Percentiles rank a stretch among this genome's conserved stretches.
Conservation (phyloP, 2,113 vertebrate species). For the Ia io region DNA sequence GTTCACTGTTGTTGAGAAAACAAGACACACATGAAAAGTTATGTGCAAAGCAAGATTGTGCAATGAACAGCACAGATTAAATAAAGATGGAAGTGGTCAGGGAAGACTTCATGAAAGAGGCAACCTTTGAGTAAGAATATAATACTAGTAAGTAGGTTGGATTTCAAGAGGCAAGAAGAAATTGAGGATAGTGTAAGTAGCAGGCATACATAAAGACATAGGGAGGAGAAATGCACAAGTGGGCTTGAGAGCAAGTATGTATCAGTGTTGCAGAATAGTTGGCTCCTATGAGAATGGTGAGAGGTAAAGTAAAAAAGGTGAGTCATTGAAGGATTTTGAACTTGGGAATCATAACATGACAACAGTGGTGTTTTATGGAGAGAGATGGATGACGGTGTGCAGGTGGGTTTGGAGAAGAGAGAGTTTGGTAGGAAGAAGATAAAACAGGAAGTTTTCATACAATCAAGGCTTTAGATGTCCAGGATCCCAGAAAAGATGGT, state of each 20-base stretch:
- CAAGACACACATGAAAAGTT: conserved; percentile 29
- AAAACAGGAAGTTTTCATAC: neutral
- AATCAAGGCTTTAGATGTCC: neutral
- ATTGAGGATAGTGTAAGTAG: neutral
- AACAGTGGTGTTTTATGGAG: neutral
- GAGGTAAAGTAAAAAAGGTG: neutral
- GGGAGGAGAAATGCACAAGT: neutral
- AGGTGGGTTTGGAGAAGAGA: neutral
- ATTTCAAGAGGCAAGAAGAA: neutral
- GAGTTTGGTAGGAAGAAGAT: neutral
- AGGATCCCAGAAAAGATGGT: neutral
- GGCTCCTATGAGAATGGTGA: neutral
- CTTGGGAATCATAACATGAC: neutral
- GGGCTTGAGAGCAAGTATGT: neutral
- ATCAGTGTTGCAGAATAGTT: neutral
- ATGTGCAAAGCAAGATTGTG: conserved; percentile 7
- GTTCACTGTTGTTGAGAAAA: conserved; percentile 27
- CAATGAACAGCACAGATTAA: neutral
- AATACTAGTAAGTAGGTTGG: neutral
- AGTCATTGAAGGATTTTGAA: neutral
- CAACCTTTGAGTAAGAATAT: neutral
- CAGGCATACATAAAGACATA: neutral
- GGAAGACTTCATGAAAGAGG: neutral
- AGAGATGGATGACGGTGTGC: neutral
- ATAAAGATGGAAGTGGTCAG: neutral